phyloP scores from a whole-genome alignment of 1,140 invertebrate species.

The Drosophila auraria region DNA sequence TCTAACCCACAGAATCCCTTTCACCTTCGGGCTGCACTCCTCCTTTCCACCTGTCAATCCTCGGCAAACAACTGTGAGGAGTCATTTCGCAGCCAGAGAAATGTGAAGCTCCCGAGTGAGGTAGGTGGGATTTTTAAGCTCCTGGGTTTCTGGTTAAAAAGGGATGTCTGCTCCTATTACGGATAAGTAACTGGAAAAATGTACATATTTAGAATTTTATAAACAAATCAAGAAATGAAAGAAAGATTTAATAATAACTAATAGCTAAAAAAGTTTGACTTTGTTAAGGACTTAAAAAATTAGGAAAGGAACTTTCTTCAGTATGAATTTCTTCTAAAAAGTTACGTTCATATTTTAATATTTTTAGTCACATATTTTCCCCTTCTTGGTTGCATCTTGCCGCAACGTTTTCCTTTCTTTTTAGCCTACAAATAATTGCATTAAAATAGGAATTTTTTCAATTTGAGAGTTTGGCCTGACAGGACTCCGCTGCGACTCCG shows the following conservation, averaged over 20 bases:
- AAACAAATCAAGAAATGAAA: too few species aligned
- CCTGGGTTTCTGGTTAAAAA: background rate
- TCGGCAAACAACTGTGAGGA: slow-evolving; percentile 49
- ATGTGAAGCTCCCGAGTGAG: slow-evolving; percentile 5
- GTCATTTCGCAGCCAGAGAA: slow-evolving; percentile 36
- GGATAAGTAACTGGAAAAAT: too few species aligned
- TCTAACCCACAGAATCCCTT: slow-evolving; percentile 27
- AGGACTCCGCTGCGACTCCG: slow-evolving; percentile 35
- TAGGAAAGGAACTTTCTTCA: too few species aligned
- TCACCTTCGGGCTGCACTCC: background rate
- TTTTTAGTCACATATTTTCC: background rate
- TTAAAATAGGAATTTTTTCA: slow-evolving; percentile 72
- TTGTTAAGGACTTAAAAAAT: background rate
- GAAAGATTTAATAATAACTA: background rate
- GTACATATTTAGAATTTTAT: background rate
- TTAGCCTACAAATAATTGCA: slow-evolving; percentile 63
- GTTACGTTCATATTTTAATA: background rate
- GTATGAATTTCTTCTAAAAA: background rate
- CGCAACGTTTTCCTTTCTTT: slow-evolving; percentile 23
- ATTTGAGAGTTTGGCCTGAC: slow-evolving; percentile 62
- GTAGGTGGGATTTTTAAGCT: slow-evolving; percentile 7
- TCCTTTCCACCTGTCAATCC: slow-evolving; percentile 32
- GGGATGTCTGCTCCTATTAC: background rate
- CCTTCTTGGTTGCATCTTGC: slow-evolving; percentile 11
- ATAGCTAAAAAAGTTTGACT: too few species aligned